Base-by-base conservation (phyloP, 2,888 invertebrate species). In the Fragum sueziense region DNA sequence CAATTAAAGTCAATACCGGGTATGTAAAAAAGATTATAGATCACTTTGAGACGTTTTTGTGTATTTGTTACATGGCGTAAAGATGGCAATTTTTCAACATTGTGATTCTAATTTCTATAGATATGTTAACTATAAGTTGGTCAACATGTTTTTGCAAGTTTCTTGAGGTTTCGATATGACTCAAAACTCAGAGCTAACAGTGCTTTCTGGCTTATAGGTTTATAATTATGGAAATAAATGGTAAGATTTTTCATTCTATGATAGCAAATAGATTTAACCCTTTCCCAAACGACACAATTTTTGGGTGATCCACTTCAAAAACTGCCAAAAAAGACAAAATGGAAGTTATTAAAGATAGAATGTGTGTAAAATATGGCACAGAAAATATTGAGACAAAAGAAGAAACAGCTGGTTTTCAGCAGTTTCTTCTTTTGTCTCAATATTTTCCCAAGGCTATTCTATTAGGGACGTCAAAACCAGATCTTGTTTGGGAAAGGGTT, bases 1-100 rank as follows among this genome's bases (percentile, higher is more conserved):
- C 68, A 68, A 74, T 74, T 74, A 59, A 68, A 68, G 57, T 74
- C 69, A 47, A 59, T 74, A 54, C 68, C 68, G 37, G 68, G 68
- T 74, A 74, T 68, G 68, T 74, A 74, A 68, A 68, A 74, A 68
- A 51, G 31, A 41, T 31, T 37, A 27, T 71, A 61, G 59, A 33
- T 47, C 71, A 71, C 20, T 57, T 61, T 59, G 59, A 34, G 25
- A 57, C 59, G 22, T 47, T 37, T 71, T 61, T 37, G 59, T 71
- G 41, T 71, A 61, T 71, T 71, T 61, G 57, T 34, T 25, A 52
- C 70, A 54, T 54, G 31, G 20, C 20, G 17, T 11, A 54, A 33
- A 52, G 65, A 25, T 20, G 27, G 34, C 65, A 65, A 27, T 41
- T 65, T 65, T 41, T 41, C 41, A n/a, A 34, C 27, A 65, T 65